Conservation (phyloP, 2,113 vertebrate species). For the Cettia cetti region DNA sequence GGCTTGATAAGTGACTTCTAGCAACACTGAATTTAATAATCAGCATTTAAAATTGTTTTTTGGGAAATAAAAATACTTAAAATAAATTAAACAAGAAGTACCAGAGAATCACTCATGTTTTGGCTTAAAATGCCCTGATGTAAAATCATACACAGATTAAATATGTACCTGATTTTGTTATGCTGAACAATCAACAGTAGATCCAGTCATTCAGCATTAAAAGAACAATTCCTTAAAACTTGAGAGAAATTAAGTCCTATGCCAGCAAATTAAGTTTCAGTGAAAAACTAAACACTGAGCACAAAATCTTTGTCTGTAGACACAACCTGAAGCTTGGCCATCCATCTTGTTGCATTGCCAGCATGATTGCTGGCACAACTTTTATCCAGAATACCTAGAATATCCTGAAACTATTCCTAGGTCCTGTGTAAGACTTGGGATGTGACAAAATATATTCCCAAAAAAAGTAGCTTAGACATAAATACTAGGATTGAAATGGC, state of each 20-base stretch:
- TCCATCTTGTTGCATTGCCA: neutral
- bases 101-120: accelerated
- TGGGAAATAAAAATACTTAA: neutral
- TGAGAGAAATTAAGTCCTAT: neutral
- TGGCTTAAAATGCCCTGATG: neutral
- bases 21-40: neutral
- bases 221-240: neutral
- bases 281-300: neutral
- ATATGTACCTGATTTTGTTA: neutral
- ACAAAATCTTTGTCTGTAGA: neutral
- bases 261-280: neutral
- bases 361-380: accelerated
- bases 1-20: neutral
- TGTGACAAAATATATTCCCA: neutral
- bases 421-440: neutral
- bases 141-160: neutral
- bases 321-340: neutral
- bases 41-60: neutral
- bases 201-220: neutral
- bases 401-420: neutral
- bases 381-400: neutral
- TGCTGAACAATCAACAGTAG: neutral
- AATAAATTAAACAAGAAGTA: neutral
- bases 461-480: neutral
- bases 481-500: neutral